A percentile compares a stretch with the other conserved stretches of the same genome.
Evolutionary conservation across 2,888 invertebrate genomes (phyloP).

Genomic region (Microctonus brassicae): DNA sequence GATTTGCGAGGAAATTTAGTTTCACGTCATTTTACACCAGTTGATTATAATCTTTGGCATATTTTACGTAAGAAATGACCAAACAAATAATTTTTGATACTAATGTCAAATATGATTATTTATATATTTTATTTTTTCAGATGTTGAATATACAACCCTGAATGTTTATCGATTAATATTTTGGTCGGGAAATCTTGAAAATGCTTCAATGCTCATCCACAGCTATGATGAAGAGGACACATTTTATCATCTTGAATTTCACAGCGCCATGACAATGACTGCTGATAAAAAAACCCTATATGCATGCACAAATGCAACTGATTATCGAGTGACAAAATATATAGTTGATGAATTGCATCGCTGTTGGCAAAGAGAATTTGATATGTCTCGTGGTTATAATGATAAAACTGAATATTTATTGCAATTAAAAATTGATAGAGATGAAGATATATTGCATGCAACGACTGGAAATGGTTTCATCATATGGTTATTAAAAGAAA

Average conservation of each 20-base stretch:
- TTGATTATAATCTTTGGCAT: constrained; percentile 78
- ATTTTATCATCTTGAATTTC: constrained; percentile 74
- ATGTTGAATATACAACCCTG: constrained; percentile 79
- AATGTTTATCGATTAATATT: constrained; percentile 80
- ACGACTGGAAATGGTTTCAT: constrained; percentile 88
- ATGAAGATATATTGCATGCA: constrained; percentile 85
- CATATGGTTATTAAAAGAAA: constrained; percentile 80
- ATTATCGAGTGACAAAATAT: constrained; percentile 73
- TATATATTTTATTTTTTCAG: constrained; percentile 64
- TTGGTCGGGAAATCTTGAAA: constrained; percentile 87
- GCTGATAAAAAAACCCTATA: constrained; percentile 78
- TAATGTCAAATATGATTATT: no score
- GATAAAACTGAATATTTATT: constrained; percentile 83
- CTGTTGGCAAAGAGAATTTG: constrained; percentile 75
- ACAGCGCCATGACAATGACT: constrained; percentile 79
- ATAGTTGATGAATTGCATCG: constrained; percentile 65
- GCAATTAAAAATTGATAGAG: constrained; percentile 86
- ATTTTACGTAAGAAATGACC: constrained; percentile 77
- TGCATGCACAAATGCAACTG: constrained; percentile 78
- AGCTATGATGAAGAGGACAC: constrained; percentile 73
- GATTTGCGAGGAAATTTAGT: constrained; percentile 83
- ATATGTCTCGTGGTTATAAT: constrained; percentile 77
- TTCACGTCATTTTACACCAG: constrained; percentile 73
- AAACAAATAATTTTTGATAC: no score
- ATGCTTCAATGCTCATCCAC: constrained; percentile 79